Conservation (phyloP, 2,797 vertebrate genomes). For the Chaetodon trifasciatus region DNA sequence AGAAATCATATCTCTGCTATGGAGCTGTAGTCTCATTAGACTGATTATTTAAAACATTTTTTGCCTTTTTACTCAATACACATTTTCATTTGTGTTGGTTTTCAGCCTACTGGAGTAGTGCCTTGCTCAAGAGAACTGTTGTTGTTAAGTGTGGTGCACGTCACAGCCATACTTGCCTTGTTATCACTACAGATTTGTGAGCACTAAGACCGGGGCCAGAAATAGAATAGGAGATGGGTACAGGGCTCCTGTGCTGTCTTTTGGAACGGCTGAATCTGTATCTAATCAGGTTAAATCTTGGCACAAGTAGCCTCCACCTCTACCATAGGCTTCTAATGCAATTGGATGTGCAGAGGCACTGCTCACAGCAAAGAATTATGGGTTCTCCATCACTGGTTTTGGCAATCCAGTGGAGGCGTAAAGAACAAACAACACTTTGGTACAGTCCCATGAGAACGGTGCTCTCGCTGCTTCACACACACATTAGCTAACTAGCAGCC, state of each 20-base stretch:
- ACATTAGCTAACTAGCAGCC: slow-evolving; percentile 68
- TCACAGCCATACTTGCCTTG: slow-evolving; percentile 11
- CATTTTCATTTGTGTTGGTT: background rate
- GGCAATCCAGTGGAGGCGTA: slow-evolving; percentile 70
- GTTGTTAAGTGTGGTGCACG: background rate
- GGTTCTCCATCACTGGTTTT: slow-evolving; percentile 85
- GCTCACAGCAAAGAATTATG: slow-evolving; percentile 86
- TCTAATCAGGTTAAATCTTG: slow-evolving; percentile 85
- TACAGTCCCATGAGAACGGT: slow-evolving; percentile 70
- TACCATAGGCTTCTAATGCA: slow-evolving; percentile 85
- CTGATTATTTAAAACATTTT: slow-evolving; percentile 16
- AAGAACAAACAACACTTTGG: slow-evolving; percentile 81
- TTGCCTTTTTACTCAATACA: background rate
- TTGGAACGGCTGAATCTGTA: slow-evolving; percentile 81
- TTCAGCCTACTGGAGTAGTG: background rate
- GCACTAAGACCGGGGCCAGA: slow-evolving; percentile 40
- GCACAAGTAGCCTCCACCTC: slow-evolving; percentile 76
- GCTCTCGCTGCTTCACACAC: slow-evolving; percentile 67
- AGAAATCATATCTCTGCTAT: slow-evolving; percentile 2
- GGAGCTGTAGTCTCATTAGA: slow-evolving; percentile 7
- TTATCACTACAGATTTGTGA: slow-evolving; percentile 44
- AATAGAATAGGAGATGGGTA: slow-evolving; percentile 63
- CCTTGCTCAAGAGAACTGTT: slow-evolving; percentile 25
- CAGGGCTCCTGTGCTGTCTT: slow-evolving; percentile 74
- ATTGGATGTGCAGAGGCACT: slow-evolving; percentile 84